Percentiles rank a stretch among this genome's conserved stretches.
Evolutionary conservation across 2,797 vertebrate species (phyloP).

Genomic region (Takifugu ocellatus): DNA sequence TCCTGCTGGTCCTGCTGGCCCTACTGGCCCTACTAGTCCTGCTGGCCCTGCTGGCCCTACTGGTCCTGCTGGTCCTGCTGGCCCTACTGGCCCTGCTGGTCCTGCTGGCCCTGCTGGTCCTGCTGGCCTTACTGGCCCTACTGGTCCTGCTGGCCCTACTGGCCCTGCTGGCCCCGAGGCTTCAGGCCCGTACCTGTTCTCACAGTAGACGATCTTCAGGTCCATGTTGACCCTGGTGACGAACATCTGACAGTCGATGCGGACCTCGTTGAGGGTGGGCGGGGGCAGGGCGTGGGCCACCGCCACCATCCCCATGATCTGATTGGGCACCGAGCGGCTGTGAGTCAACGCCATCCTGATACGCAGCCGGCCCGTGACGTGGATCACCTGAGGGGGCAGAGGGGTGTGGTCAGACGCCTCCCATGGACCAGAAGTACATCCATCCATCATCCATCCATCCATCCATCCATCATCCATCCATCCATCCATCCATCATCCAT

Average conservation of each 20-base stretch:
- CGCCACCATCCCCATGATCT: conserved; percentile 97
- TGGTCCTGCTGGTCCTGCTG: too few species aligned
- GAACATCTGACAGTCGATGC: conserved; percentile 99
- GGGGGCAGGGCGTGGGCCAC: conserved; percentile 95
- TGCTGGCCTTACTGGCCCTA: too few species aligned
- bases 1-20: too few species aligned
- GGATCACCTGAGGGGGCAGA: conserved; percentile 86
- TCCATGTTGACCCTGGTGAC: conserved; percentile 99
- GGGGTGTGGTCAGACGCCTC: neutral
- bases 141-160: too few species aligned
- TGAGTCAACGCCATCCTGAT: conserved; percentile 93
- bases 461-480: too few species aligned
- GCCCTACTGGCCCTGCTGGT: too few species aligned
- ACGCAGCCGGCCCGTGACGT: conserved; percentile 92
- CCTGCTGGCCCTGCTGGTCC: too few species aligned
- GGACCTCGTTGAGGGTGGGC: conserved; percentile 98
- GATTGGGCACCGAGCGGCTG: conserved; percentile 87
- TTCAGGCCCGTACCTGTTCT: conserved; percentile 86
- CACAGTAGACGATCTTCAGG: conserved; percentile 99
- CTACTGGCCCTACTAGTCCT: too few species aligned
- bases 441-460: neutral
- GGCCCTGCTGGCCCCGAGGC: too few species aligned
- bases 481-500: too few species aligned
- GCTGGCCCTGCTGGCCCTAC: too few species aligned
- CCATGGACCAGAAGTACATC: neutral